Evolutionary conservation across 1,140 invertebrate species (phyloP), one percentile per base, ranked within the genome.

Genomic region (Lepidurus couesii): DNA sequence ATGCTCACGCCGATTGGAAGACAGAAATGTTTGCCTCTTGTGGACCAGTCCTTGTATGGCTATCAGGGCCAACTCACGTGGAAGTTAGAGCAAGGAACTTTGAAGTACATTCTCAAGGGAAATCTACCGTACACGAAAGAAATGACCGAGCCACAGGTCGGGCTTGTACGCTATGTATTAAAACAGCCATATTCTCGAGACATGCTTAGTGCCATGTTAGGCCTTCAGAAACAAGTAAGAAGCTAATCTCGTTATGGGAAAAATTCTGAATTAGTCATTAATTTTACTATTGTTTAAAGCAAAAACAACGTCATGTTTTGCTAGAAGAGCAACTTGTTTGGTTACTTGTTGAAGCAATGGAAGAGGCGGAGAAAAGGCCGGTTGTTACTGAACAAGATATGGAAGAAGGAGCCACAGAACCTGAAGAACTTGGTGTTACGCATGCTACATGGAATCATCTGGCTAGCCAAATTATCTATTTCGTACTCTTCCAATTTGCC

Each of bases 181-280:
- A 93, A 96, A 82, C 96, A 98, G 84, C 95, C 95, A 0, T 98
- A 98, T 85, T 97, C 95, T 1, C 89, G 95, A 80, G 97, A 98
- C 82, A 97, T 98, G 93, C 94, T 98, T 77, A 97, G 93, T 80
- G 93, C 91, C 1, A 97, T 98, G 93, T 86, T 98, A 24, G 94
- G 95, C 73, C 86, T 98, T 10, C 95, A 96, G 82, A 97, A 96
- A 86, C 94, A 93, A 86, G 90, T 91, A 81, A 79, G 34, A 34
- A 10, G 45, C 45, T 16, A 1, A 1, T 47, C 16, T 47, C 45
- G 45, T 47, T 10, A 7, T 47, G 10, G 10, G 10, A 8, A 47
- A 16, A 11, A 11, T 65, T 65, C 7, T 34, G 34, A 34, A 16
- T 65, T 26, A 11, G 80, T 47, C 76, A 75, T 81, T 79, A 44